Evolutionary conservation across 2,888 invertebrate species (phyloP), one percentile per base, ranked within the genome.

Genomic region (Arrhopalites spinosus): DNA sequence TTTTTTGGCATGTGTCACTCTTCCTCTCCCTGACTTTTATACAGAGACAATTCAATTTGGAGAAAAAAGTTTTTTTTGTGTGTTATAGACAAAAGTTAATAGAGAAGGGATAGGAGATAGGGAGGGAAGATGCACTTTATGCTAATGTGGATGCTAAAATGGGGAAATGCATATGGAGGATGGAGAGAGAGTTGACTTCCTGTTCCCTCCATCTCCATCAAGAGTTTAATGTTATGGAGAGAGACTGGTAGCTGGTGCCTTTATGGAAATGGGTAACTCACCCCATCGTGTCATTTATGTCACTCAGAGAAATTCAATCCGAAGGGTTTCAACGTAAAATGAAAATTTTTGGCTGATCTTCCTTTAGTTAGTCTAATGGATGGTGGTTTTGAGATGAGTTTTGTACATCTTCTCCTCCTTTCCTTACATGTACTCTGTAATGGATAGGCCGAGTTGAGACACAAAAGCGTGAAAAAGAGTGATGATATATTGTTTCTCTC

Each of bases 401-500:
- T 27, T 47, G n/a, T 27, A 68, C 27, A 27, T 29, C 3, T 45
- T 25, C 17, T 71, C 71, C 27, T 25, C 13, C 23, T 25, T 43
- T 23, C 36, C 2, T 5, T 1, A 23, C 15, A 17, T 56, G 8
- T 59, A 53, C n/a, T 61, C 7, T 36, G 20, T 30, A 23, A 25
- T 5, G 27, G n/a, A 27, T 59, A 29, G 1, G 43, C 27, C n/a
- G 59, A 69, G 20, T 56, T 56, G 56, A 30, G 13, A 25, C 30
- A 50, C 43, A 20, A 50, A 45, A 45, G 45, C 15, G 45, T 47
- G 2, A n/a, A 53, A 23, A 20, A 53, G 27, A 36, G 56, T 70
- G 70, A 70, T 70, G 70, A 70, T 70, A 56, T 56, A 70, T 70
- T 70, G 70, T 70, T 70, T 70, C 53, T 70, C 56, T 70, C n/a